Evolutionary conservation across 2,797 vertebrate genomes (phyloP).

Genomic region (Lophius americanus): DNA sequence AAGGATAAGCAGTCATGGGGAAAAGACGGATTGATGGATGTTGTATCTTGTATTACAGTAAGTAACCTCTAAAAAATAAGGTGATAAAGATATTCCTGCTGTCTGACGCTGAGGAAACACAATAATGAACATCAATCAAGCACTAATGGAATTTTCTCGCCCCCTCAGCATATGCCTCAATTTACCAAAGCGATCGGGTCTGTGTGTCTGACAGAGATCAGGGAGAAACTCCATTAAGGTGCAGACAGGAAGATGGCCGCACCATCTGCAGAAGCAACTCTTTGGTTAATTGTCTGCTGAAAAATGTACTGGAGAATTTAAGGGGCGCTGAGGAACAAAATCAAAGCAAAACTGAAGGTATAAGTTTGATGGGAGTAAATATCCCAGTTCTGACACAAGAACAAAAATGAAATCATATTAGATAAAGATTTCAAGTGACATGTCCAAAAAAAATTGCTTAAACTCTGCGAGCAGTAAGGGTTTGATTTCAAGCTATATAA

Average conservation of each 20-base stretch:
- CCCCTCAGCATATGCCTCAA: slow-evolving; percentile 44
- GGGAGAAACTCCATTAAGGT: slow-evolving; percentile 9
- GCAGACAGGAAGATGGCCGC: slow-evolving; percentile 4
- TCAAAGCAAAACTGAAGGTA: slow-evolving; percentile 16
- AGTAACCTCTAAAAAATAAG: background rate
- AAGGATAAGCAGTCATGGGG: too few relatives aligned
- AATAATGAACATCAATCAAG: slow-evolving; percentile 10
- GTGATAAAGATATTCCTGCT: slow-evolving; percentile 5
- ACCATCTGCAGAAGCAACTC: background rate
- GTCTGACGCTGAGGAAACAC: slow-evolving; percentile 20
- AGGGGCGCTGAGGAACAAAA: background rate
- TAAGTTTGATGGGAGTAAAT: background rate
- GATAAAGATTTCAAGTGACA: background rate
- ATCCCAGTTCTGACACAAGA: background rate
- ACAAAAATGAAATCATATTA: background rate
- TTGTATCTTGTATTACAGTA: background rate
- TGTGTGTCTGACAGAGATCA: slow-evolving; percentile 1
- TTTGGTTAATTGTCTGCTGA: slow-evolving; percentile 17
- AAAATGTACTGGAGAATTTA: slow-evolving; percentile 27
- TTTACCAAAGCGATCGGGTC: slow-evolving; percentile 9
- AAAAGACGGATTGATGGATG: too few relatives aligned
- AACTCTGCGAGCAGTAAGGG: too few relatives aligned
- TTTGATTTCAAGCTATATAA: too few relatives aligned
- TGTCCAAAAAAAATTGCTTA: too few relatives aligned
- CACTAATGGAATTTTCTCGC: slow-evolving; percentile 35